Conservation (phyloP, 2,113 vertebrate genomes). For the Talpa occidentalis region DNA sequence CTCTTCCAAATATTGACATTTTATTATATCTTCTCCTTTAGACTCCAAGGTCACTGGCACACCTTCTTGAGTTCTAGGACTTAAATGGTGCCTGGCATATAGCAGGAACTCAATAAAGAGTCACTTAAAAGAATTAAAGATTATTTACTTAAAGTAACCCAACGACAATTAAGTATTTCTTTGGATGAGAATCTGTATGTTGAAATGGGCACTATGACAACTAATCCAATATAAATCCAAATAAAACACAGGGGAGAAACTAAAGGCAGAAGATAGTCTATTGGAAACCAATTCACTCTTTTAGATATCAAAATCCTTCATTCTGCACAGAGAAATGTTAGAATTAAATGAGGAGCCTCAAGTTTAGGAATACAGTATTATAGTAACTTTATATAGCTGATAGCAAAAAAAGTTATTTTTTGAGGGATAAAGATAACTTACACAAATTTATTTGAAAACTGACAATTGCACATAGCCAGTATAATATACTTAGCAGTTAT, state of each 20-base stretch:
- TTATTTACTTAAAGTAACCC: neutral
- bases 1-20: neutral
- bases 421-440: conserved; percentile 4
- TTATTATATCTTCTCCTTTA: conserved; percentile 8
- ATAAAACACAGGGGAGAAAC: neutral
- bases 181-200: neutral
- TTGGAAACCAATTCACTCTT: neutral
- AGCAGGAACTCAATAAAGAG: neutral
- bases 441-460: conserved; percentile 24
- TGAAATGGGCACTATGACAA: conserved; percentile 12
- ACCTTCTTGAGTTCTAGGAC: neutral
- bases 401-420: neutral
- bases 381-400: conserved; percentile 11
- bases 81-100: neutral
- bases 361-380: neutral
- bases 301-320: neutral
- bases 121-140: neutral
- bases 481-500: neutral
- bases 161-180: neutral
- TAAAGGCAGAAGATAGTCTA: neutral
- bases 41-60: neutral
- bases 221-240: conserved; percentile 18
- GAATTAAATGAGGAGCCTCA: neutral
- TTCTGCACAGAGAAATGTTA: neutral
- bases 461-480: neutral